Evolutionary conservation across 2,113 vertebrate genomes (phyloP).

Genomic region (Saccopteryx bilineata): DNA sequence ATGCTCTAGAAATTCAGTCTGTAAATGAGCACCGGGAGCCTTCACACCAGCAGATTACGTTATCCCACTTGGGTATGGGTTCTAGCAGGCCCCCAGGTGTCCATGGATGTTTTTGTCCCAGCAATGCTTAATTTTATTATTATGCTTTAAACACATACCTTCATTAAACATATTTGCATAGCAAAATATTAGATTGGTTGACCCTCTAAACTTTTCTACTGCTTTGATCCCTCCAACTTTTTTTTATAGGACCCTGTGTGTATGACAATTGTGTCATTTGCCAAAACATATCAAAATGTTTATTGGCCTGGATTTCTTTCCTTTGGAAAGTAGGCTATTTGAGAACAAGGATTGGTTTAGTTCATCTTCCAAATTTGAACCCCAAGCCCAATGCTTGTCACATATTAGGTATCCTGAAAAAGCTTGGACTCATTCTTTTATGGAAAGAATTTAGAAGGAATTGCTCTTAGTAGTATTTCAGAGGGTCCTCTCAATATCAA

Average conservation of each 20-base stretch:
- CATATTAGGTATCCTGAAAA: background rate
- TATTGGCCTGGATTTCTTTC: background rate
- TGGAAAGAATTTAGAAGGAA: slow-evolving; percentile 4
- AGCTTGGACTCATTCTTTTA: background rate
- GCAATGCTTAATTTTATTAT: background rate
- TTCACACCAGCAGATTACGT: background rate
- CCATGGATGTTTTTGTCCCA: background rate
- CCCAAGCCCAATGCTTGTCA: background rate
- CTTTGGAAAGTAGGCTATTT: background rate
- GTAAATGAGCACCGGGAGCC: accelerated
- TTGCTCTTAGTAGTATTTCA: background rate
- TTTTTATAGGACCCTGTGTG: no score
- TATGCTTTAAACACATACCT: background rate
- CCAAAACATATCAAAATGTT: background rate
- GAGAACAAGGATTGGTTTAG: background rate
- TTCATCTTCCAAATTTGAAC: background rate
- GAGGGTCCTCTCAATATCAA: background rate
- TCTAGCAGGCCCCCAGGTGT: no score
- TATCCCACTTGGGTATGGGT: accelerated
- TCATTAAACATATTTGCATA: background rate
- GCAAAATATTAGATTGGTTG: background rate
- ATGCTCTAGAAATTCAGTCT: background rate
- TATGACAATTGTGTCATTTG: background rate
- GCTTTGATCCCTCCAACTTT: background rate
- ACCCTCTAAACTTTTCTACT: accelerated